Evolutionary conservation across 2,888 invertebrate species (phyloP).

Genomic region (Drosophila paramelanica): DNA sequence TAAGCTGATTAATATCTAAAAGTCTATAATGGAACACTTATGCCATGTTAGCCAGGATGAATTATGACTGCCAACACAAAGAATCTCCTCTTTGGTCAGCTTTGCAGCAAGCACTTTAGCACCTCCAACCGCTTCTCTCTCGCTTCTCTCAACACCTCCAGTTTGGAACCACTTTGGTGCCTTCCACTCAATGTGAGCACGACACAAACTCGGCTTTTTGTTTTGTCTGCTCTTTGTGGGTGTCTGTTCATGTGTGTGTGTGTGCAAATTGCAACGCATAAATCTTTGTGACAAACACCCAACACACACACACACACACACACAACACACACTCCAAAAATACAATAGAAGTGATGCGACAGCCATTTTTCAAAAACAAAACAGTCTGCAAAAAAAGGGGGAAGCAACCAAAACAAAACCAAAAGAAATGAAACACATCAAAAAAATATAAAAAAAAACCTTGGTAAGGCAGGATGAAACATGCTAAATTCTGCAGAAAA

Average conservation of each 20-base stretch:
- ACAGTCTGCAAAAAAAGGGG: conserved; percentile 60
- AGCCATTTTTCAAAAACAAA: conserved; percentile 81
- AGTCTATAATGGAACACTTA: conserved; percentile 1
- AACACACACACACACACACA: conserved; percentile 30
- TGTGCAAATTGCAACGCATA: conserved; percentile 72
- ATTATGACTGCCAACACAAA: conserved; percentile 17
- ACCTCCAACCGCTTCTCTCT: conserved; percentile 1
- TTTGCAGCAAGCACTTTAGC: conserved; percentile 40
- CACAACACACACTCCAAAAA: conserved; percentile 59
- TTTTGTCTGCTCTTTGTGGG: conserved; percentile 17
- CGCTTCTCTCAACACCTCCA: conserved; percentile 32
- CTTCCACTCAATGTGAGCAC: conserved; percentile 77
- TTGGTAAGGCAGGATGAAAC: conserved; percentile 22
- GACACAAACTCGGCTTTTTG: conserved; percentile 64
- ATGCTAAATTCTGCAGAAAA: conserved; percentile 44
- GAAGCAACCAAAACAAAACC: conserved; percentile 24
- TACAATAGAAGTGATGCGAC: conserved; percentile 79
- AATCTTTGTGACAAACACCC: conserved; percentile 78
- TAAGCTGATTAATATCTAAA: neutral
- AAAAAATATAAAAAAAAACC: conserved; percentile 17
- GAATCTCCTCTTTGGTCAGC: conserved; percentile 36
- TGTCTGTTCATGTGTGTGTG: conserved; percentile 43
- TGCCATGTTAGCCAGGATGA: conserved; percentile 7
- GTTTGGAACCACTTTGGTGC: conserved; percentile 42
- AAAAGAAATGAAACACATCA: conserved; percentile 22